Evolutionary conservation across 2,797 vertebrate genomes (phyloP), one percentile per base, ranked within the genome.

Genomic region (Microctenopoma lineatum): DNA sequence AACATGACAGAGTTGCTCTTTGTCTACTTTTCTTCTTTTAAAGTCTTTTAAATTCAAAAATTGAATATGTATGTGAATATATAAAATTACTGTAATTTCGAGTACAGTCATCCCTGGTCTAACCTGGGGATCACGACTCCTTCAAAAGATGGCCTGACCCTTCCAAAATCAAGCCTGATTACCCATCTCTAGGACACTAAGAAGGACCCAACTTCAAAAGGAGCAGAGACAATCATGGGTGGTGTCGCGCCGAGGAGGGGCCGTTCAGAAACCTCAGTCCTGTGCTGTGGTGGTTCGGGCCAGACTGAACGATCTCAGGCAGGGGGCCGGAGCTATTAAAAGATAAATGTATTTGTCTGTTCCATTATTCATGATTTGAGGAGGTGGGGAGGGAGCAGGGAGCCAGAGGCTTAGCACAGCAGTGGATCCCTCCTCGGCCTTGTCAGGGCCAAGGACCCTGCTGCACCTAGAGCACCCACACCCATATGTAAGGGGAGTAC

Each of bases 271-370:
- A 86, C 84, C 87, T 89, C 83, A 66, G 60, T 74, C 75, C 71
- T 71, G 75, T 82, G 86, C 84, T 66, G 87, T 50, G 77, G 88
- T 69, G 58, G 86, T 85, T 81, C 66, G 69, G 81, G 85, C 88
- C 84, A 80, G 90, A 86, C 88, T 85, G 89, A 92, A 89, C 88
- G 46, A 78, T 83, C 86, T 87, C 85, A 86, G 84, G 86, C 73
- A 85, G 87, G 85, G 88, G 89, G 84, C 82, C 55, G 62, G 70
- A 84, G 90, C 93, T 93, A 94, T 94, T 94, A 94, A 94, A 94
- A 95, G 93, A 95, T 93, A 94, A 93, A 94, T 94, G 91, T 94
- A 93, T 94, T 93, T 94, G 86, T 88, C 91, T 90, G 75, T 87
- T 95, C 90, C 92, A 95, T 94, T 94, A 94, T 95, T 94, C 94